Evolutionary conservation across 2,797 vertebrate genomes (phyloP), one percentile per base, ranked within the genome.

Genomic region (Picus viridis): DNA sequence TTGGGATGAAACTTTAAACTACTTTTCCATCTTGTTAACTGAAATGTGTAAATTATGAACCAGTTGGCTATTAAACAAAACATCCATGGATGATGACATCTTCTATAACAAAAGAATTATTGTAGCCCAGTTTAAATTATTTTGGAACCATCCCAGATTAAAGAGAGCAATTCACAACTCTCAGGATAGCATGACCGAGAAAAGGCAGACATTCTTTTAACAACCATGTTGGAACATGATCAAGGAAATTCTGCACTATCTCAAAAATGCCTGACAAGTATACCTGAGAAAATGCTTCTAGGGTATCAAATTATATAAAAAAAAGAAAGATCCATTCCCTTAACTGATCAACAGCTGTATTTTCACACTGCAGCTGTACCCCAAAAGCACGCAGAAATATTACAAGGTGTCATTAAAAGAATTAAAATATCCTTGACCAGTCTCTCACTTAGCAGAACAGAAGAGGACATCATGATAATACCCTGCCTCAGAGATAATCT

Each of bases 61-160:
- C 68, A 36, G n/a, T 83, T 95, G 63, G 43, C 86, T 93, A 70
- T 84, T 93, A 91, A 86, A 91, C 70, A 92, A 93, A 95, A 69
- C 57, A 86, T 93, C 81, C 69, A 81, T 43, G 75, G 85, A 79
- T 76, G 43, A 78, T 88, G 56, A 49, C 19, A 71, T 71, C 61
- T 88, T 74, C 80, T 91, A 47, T 75, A 96, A 96, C 91, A 96
- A 95, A 96, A 94, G 92, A 91, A 92, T 78, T n/a, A 96, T 89
- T 95, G 87, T 90, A 85, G 8, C 16, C 30, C 51, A 29, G 54
- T 86, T 96, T 30, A 93, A 92, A 93, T 83, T 92, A 59, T 83
- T 95, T 95, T 94, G 94, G 86, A 96, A 73, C 34, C 62, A 79
- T 92, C 84, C 88, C 88, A 94, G 74, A 54, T 16, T 7, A 70